Evolutionary conservation across 2,888 invertebrate genomes (phyloP).

Genomic region (Drosophila nr. fundita): DNA sequence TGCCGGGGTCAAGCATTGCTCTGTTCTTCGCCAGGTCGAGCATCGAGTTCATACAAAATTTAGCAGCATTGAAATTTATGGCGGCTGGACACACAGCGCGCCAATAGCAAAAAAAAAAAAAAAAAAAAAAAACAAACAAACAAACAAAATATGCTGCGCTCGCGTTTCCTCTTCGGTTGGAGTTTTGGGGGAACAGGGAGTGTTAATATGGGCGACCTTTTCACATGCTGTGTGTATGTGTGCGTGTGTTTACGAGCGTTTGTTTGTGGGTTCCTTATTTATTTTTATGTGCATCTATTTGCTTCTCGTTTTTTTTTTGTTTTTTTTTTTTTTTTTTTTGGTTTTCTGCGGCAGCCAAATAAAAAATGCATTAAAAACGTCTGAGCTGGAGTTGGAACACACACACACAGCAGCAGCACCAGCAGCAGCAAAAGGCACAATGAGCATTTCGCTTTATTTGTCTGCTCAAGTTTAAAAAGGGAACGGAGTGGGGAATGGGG

Average conservation of each 20-base stretch:
- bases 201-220: slow-evolving; percentile 70
- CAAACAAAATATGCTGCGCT: slow-evolving; percentile 53
- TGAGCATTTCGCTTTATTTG: slow-evolving; percentile 62
- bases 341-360: slow-evolving; percentile 66
- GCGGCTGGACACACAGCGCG: slow-evolving; percentile 73
- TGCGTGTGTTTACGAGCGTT: slow-evolving; percentile 6
- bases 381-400: slow-evolving; percentile 51
- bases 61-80: slow-evolving; percentile 79
- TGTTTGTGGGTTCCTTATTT: slow-evolving; percentile 64
- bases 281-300: slow-evolving; percentile 80
- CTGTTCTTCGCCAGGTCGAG: slow-evolving; percentile 8
- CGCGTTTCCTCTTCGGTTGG: slow-evolving; percentile 40
- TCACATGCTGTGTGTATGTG: slow-evolving; percentile 24
- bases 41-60: slow-evolving; percentile 70
- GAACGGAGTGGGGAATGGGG: background rate
- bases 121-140: background rate
- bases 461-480: slow-evolving; percentile 49
- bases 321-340: slow-evolving; percentile 53
- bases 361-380: slow-evolving; percentile 79
- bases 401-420: slow-evolving; percentile 19
- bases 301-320: slow-evolving; percentile 68
- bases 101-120: slow-evolving; percentile 56
- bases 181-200: slow-evolving; percentile 25
- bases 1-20: slow-evolving; percentile 35
- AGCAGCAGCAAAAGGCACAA: slow-evolving; percentile 15